Conservation (phyloP, 1,140 invertebrate species). For the Philaenus spumarius region DNA sequence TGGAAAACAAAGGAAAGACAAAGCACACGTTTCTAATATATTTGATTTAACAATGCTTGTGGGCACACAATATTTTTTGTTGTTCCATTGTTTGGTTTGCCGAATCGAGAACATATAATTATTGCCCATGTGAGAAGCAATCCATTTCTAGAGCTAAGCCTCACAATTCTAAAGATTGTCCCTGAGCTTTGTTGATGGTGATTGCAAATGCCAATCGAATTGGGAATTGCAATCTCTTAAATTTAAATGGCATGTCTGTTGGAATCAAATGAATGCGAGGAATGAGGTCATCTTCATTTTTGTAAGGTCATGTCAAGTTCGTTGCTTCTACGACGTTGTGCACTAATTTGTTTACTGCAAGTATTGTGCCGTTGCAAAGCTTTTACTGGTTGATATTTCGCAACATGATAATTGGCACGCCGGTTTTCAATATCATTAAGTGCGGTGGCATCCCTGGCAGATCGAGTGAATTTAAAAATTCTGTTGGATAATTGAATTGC, state of each 20-base stretch:
- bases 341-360: slow-evolving; percentile 38
- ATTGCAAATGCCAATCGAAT: slow-evolving; percentile 39
- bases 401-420: slow-evolving; percentile 40
- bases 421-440: slow-evolving; percentile 37
- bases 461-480: slow-evolving; percentile 37
- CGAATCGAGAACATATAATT: too few relatives aligned
- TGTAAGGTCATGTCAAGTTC: slow-evolving; percentile 9
- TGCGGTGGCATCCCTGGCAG: slow-evolving; percentile 36
- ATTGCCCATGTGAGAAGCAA: too few relatives aligned
- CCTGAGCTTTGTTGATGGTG: not conserved
- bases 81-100: too few relatives aligned
- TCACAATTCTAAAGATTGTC: not conserved
- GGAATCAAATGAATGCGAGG: slow-evolving; percentile 22
- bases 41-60: too few relatives aligned
- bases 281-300: slow-evolving; percentile 19
- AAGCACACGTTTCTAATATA: too few relatives aligned
- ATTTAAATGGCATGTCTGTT: slow-evolving; percentile 18
- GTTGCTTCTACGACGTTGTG: not conserved
- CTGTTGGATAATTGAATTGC: slow-evolving; percentile 35
- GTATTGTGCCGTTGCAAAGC: slow-evolving; percentile 42
- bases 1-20: too few relatives aligned
- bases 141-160: too few relatives aligned
- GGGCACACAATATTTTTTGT: too few relatives aligned
- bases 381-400: slow-evolving; percentile 36
- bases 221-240: slow-evolving; percentile 34